Evolutionary conservation across 1,140 invertebrate genomes (phyloP), one percentile per base, ranked within the genome.

Genomic region (Drosophila nigromelanica): DNA sequence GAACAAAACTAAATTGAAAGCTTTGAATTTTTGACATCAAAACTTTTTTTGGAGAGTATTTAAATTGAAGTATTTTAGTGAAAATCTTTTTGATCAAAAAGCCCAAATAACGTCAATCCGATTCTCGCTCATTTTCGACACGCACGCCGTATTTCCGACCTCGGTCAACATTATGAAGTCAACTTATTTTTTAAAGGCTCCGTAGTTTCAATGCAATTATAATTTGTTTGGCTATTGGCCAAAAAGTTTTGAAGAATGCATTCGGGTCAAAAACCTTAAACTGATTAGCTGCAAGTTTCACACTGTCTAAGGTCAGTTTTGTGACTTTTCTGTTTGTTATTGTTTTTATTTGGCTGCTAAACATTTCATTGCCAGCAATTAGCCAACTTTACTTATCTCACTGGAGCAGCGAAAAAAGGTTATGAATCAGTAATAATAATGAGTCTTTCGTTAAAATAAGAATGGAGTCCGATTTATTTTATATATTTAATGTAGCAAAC

Each of bases 231-330:
- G 82, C 78, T 30, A 39, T 59, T 14, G 18, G 82, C 82, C 82
- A 86, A 76, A 14, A 52, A 24, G 35, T 45, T 33, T 66, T 51
- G 27, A n/a, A 1, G n/a, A 39, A 40, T 37, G 18, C 47, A 75
- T 50, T 42, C 15, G 33, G 11, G 35, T 11, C 12, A 40, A 37
- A 11, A 58, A 47, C 15, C 35, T 37, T 3, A 2, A 35, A 47
- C 27, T 54, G 47, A 48, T 73, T 73, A 58, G 33, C 43, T 54
- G 39, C 40, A 60, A 47, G 33, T 69, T 56, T 55, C 30, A 18
- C 24, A 50, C 67, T 86, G 81, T 70, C 78, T 76, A 72, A 86
- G 81, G 82, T 86, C 80, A 86, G 81, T 81, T 87, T 82, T 86
- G 15, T 40, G 39, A 24, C 12, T 21, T 40, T 55, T 40, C 8